Evolutionary conservation across 2,113 vertebrate genomes (phyloP).

Genomic region (Hippocampus guttulatus): DNA sequence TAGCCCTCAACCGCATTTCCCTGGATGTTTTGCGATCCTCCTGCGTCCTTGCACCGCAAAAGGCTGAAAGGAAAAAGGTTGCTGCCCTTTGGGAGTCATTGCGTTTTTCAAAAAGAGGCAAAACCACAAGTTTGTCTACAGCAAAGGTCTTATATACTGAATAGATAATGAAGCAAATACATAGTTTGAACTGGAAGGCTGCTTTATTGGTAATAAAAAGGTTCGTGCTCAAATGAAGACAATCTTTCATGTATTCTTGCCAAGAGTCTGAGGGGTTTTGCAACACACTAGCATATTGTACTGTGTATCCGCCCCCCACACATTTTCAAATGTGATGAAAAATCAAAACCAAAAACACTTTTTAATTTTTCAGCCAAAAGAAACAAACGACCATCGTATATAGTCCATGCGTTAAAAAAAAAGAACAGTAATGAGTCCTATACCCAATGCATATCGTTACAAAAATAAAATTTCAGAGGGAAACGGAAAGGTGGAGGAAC

Average conservation of each 20-base stretch:
- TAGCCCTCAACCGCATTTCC: conserved; percentile 49
- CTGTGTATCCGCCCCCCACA: conserved; percentile 66
- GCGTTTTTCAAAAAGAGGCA: not conserved
- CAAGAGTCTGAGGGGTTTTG: conserved; percentile 78
- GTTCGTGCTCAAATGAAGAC: conserved; percentile 83
- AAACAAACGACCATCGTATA: conserved; percentile 61
- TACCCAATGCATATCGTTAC: conserved; percentile 66
- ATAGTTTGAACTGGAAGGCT: conserved; percentile 76
- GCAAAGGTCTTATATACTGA: not conserved
- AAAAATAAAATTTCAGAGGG: conserved; percentile 76
- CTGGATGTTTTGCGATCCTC: conserved; percentile 35
- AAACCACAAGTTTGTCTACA: not conserved
- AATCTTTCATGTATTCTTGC: conserved; percentile 79
- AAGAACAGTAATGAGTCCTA: conserved; percentile 56
- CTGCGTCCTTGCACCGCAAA: conserved; percentile 29
- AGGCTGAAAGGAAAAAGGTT: conserved; percentile 41
- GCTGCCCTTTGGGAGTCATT: conserved; percentile 16
- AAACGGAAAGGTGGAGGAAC: conserved; percentile 67
- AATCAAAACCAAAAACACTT: conserved; percentile 79
- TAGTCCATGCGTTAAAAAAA: conserved; percentile 72
- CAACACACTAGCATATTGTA: conserved; percentile 75
- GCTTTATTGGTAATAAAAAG: conserved; percentile 85
- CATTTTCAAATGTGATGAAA: conserved; percentile 71
- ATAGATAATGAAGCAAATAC: conserved; percentile 27
- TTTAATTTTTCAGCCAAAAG: conserved; percentile 65